phyloP scores from a whole-genome alignment of 2,888 invertebrate species.

The Euplagia quadripunctaria region DNA sequence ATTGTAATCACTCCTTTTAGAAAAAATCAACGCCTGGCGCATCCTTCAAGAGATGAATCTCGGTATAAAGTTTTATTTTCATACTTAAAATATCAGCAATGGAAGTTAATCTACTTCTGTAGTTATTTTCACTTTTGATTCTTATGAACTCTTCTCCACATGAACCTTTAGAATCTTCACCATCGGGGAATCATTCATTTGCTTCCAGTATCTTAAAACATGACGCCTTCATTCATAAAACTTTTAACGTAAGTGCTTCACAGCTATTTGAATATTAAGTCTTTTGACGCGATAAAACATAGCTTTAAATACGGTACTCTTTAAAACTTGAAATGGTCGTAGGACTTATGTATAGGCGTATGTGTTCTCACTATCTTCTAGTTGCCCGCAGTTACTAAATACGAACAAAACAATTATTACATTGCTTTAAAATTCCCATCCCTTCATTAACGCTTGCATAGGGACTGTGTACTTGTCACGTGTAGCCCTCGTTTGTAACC shows the following conservation, averaged over 20 bases:
- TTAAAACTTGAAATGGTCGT: background rate
- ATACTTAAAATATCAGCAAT: too few species aligned
- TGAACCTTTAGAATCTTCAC: too few species aligned
- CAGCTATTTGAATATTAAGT: background rate
- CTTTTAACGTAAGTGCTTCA: background rate
- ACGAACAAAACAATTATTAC: background rate
- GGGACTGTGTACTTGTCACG: slow-evolving; percentile 39
- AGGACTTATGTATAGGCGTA: too few species aligned
- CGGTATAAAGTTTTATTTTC: too few species aligned
- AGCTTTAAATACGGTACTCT: too few species aligned
- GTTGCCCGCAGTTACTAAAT: background rate
- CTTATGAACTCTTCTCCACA: too few species aligned
- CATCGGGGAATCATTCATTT: background rate
- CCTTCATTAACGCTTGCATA: slow-evolving; percentile 35
- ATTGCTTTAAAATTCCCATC: background rate
- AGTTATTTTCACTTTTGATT: too few species aligned
- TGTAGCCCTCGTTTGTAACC: slow-evolving; percentile 29
- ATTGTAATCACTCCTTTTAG: background rate
- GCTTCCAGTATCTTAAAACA: background rate
- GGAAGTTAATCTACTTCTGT: too few species aligned
- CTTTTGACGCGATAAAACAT: background rate
- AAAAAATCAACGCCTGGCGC: background rate
- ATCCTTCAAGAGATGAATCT: too few species aligned
- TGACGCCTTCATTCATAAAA: too few species aligned
- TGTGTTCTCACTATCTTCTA: background rate